Conservation (phyloP, 2,888 invertebrate genomes). For the Acleris cristana region DNA sequence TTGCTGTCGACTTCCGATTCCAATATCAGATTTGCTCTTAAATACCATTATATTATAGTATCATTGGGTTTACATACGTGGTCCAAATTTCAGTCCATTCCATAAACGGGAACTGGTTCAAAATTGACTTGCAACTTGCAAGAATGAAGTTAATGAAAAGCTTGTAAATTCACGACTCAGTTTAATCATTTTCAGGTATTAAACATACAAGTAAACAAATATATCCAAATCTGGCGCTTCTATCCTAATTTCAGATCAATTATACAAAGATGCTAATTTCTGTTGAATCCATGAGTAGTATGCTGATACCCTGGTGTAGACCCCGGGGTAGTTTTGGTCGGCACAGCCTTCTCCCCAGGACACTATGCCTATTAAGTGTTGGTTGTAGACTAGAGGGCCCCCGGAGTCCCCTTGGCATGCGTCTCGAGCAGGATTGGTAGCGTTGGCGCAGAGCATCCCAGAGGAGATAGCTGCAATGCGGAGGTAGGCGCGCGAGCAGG, state of each 20-base stretch:
- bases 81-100: no score
- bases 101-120: no score
- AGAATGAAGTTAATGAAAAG: no score
- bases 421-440: constrained; percentile 62
- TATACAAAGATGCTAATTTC: constrained; percentile 32
- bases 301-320: constrained; percentile 79
- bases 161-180: no score
- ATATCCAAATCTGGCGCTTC: background rate
- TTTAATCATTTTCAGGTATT: no score
- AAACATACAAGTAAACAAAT: no score
- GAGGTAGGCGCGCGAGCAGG: constrained; percentile 67
- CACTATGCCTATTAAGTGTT: constrained; percentile 78
- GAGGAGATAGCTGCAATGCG: constrained; percentile 58
- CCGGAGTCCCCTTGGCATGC: constrained; percentile 85
- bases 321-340: constrained; percentile 78
- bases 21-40: no score
- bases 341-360: constrained; percentile 85
- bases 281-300: constrained; percentile 65
- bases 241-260: constrained; percentile 22
- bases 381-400: constrained; percentile 80
- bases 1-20: no score
- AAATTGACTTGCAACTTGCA: no score
- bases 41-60: no score
- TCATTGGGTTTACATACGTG: no score
- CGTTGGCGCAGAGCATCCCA: constrained; percentile 76